Conservation (phyloP, 2,888 invertebrate species). For the Hipparchia sbordonii region DNA sequence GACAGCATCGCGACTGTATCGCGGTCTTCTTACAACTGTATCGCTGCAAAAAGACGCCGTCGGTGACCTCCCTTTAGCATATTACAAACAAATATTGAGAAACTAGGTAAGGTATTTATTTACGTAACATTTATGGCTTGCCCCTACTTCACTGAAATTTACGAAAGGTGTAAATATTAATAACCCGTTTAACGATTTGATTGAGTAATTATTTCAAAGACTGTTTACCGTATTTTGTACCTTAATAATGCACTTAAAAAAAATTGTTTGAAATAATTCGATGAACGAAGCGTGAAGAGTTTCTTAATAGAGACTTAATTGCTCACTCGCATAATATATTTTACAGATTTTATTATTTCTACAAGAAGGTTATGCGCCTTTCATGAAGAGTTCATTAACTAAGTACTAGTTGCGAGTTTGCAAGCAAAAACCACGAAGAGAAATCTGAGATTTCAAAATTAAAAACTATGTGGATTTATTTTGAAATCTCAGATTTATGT, state of each 20-base stretch:
- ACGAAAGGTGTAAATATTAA: constrained; percentile 5
- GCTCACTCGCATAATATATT: constrained; percentile 40
- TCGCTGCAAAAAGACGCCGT: no score
- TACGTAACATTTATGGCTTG: background rate
- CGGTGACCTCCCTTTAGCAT: background rate
- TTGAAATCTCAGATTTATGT: constrained; percentile 18
- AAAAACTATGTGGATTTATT: background rate
- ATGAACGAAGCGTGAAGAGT: constrained; percentile 53
- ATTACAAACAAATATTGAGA: background rate
- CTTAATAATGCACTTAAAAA: constrained; percentile 18
- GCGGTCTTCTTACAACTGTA: no score
- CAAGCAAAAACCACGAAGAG: constrained; percentile 9
- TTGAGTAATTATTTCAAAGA: constrained; percentile 11
- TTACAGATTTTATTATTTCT: constrained; percentile 39
- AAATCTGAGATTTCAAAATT: no score
- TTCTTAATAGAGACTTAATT: constrained; percentile 56
- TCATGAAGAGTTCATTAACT: constrained; percentile 38
- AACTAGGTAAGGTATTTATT: background rate
- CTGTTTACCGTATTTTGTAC: background rate
- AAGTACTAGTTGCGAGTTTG: constrained; percentile 29
- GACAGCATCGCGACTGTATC: no score
- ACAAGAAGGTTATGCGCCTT: constrained; percentile 41
- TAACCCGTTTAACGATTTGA: background rate
- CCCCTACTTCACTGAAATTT: background rate
- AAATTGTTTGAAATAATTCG: constrained; percentile 29